A percentile compares a stretch with the other conserved stretches of the same genome.
Evolutionary conservation across 1,140 invertebrate genomes (phyloP).

Genomic region (Trichonephila clavata): DNA sequence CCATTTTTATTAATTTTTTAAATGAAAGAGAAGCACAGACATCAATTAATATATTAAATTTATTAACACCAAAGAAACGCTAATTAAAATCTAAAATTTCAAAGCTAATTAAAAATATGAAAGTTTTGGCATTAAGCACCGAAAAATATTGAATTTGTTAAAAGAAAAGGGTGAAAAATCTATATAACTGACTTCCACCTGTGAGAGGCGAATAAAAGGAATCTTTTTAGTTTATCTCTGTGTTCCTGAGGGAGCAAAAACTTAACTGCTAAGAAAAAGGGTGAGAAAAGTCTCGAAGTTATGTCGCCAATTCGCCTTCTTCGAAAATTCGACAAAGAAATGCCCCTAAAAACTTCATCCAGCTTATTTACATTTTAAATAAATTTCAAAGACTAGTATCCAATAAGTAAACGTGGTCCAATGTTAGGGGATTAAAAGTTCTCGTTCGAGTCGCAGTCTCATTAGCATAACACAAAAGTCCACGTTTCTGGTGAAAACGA

Average conservation of each 20-base stretch:
- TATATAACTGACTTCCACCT: not conserved
- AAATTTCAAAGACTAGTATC: constrained; percentile 62
- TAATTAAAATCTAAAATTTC: not conserved
- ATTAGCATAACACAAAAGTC: constrained; percentile 72
- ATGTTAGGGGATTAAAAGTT: constrained; percentile 69
- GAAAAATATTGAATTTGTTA: not conserved
- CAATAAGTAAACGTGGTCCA: constrained; percentile 62
- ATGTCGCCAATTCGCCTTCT: not conserved
- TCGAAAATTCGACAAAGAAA: not conserved
- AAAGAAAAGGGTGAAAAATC: not conserved
- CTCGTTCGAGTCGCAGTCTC: constrained; percentile 45
- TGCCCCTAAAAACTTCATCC: not conserved
- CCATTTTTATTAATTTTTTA: too few species aligned
- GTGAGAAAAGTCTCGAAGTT: not conserved
- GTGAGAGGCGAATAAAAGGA: not conserved
- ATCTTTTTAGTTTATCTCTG: not conserved
- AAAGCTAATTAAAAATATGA: not conserved
- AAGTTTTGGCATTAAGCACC: not conserved
- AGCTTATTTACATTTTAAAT: constrained; percentile 71
- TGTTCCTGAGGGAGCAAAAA: constrained; percentile 3
- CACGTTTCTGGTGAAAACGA: constrained; percentile 48
- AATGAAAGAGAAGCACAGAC: too few species aligned
- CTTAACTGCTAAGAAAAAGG: not conserved
- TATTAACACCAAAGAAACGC: not conserved
- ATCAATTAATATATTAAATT: too few species aligned